phyloP scores from a whole-genome alignment of 1,140 invertebrate genomes.

The Drosophila lacteicornis region DNA sequence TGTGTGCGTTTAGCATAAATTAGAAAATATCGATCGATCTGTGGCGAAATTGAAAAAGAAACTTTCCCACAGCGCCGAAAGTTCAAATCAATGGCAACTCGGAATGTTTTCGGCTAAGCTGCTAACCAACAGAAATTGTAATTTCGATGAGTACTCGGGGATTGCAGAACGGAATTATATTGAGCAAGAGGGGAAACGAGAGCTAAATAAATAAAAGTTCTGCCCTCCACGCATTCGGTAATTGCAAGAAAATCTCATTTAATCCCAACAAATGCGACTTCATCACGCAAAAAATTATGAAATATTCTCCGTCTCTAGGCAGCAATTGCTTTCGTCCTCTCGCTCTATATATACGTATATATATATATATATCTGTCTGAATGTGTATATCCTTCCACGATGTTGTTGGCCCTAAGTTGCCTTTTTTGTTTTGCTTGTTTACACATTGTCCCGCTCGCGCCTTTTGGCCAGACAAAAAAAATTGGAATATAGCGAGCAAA shows the following conservation, averaged over 20 bases:
- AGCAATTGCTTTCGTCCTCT: slow-evolving; percentile 62
- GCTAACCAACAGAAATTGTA: slow-evolving; percentile 48
- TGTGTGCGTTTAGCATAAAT: slow-evolving; percentile 67
- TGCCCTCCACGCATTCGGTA: slow-evolving; percentile 56
- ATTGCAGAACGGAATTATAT: slow-evolving; percentile 31
- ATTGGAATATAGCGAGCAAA: slow-evolving; percentile 54
- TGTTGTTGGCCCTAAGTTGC: slow-evolving; percentile 40
- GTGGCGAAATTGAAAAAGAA: slow-evolving; percentile 52
- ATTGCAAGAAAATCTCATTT: slow-evolving; percentile 83
- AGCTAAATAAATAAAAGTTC: slow-evolving; percentile 53
- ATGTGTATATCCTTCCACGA: slow-evolving; percentile 29
- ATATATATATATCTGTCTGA: slow-evolving; percentile 2
- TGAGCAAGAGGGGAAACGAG: slow-evolving; percentile 9
- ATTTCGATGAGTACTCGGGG: slow-evolving; percentile 50
- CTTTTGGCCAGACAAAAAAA: slow-evolving; percentile 58
- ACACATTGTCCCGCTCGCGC: slow-evolving; percentile 70
- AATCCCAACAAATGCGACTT: slow-evolving; percentile 81
- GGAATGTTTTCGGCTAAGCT: slow-evolving; percentile 44
- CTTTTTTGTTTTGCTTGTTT: slow-evolving; percentile 66
- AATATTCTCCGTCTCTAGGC: slow-evolving; percentile 65
- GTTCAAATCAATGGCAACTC: slow-evolving; percentile 35
- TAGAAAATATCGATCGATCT: slow-evolving; percentile 70
- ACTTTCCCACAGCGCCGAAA: slow-evolving; percentile 27
- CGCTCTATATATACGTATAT: neutral
- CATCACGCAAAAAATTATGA: slow-evolving; percentile 84